Base-by-base conservation (phyloP, 2,888 invertebrate species). In the Plagodis pulveraria region DNA sequence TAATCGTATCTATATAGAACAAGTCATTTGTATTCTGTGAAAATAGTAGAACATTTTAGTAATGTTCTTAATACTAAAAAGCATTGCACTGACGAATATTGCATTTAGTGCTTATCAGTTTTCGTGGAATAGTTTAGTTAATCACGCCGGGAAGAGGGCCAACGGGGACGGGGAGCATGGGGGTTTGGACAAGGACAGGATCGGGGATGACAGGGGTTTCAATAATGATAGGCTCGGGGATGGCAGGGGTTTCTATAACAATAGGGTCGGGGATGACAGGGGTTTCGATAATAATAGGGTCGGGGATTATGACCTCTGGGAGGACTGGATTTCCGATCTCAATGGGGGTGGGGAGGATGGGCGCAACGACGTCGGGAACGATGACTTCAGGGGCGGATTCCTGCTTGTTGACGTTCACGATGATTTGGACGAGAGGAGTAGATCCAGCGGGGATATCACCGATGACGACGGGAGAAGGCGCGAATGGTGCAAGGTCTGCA, bases 71-170 rank as follows among this genome's bases (percentile, higher is more conserved):
- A 22, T 22, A 22, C 4, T 22, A 22, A 2, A 22, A 22, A 22
- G 22, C 22, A 22, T 22, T 22, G 22, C 4, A 22, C 22, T 22
- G 1, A 22, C 4, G 1, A 4, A 22, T n/a, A n/a, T n/a, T n/a
- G n/a, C n/a, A n/a, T n/a, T n/a, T n/a, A n/a, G n/a, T n/a, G n/a
- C n/a, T n/a, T n/a, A n/a, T n/a, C 22, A 22, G 22, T 22, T 22
- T 22, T 4, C 1, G 22, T 22, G 22, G 22, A 22, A 22, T 22
- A 22, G 22, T 32, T 76, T 65, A 72, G 71, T 74, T 72, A n/a
- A n/a, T 4, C 52, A 49, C n/a, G 0, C 63, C 75, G 33, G 72
- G 75, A 46, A 71, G 63, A n/a, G 59, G 43, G 55, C 74, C 65
- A 5, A 65, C 76, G 57, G 76, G 67, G 6, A 55, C 40, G 44